Conservation (phyloP, 23 tunicate genomes). For the Aplidium turbinatum region DNA sequence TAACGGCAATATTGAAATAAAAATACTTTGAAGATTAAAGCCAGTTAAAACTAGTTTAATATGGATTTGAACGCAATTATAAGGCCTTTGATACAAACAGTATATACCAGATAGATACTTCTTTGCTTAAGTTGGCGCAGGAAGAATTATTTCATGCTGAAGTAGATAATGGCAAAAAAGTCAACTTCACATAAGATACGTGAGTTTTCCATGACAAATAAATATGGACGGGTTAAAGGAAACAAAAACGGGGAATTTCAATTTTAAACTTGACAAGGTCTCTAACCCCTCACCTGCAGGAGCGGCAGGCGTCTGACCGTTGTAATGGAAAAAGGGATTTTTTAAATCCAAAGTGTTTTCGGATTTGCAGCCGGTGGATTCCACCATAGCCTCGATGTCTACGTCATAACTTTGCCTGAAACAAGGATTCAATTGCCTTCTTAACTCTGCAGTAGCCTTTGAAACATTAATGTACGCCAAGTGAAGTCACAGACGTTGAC, state of each 20-base stretch:
- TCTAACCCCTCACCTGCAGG: constrained; percentile 67
- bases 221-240: neutral
- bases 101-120: too few species aligned
- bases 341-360: constrained; percentile 95
- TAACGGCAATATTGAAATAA: too few species aligned
- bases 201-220: neutral
- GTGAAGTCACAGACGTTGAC: too few species aligned
- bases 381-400: constrained; percentile 96
- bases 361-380: constrained; percentile 94
- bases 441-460: neutral
- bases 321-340: constrained; percentile 97
- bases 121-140: too few species aligned
- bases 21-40: too few species aligned
- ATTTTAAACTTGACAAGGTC: neutral
- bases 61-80: too few species aligned
- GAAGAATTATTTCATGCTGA: too few species aligned
- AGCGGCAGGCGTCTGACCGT: constrained; percentile 79
- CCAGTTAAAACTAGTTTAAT: too few species aligned
- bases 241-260: neutral
- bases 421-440: too few species aligned
- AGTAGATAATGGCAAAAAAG: neutral
- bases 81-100: too few species aligned
- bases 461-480: neutral
- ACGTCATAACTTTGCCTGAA: constrained; percentile 97
- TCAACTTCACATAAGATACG: neutral